phyloP scores from a whole-genome alignment of 2,113 vertebrate genomes.

The Pterocles orientalis region DNA sequence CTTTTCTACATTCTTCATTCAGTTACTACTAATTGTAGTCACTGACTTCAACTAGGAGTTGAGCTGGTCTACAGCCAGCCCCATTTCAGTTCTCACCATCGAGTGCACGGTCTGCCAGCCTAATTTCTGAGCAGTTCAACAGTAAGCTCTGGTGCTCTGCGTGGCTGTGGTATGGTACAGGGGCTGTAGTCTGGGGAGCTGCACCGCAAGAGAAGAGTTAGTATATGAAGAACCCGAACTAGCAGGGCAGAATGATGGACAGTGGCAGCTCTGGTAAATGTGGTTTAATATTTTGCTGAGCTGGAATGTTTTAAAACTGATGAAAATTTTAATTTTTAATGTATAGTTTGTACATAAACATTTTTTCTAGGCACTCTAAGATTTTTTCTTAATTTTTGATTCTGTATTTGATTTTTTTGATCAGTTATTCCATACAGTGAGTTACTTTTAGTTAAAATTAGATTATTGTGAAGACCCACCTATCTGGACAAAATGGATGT shows the following conservation, averaged over 20 bases:
- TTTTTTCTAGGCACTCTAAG: not conserved
- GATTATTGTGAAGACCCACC: not conserved
- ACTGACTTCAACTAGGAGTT: not conserved
- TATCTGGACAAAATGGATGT: not conserved
- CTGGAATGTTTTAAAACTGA: not conserved
- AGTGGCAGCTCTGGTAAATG: not conserved
- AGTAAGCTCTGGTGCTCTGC: not conserved
- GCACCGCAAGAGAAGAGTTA: not conserved
- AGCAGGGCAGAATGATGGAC: not conserved
- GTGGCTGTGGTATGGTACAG: not conserved
- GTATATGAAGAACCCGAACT: not conserved
- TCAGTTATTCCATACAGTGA: not conserved
- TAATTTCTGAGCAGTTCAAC: not conserved
- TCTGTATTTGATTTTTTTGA: not conserved
- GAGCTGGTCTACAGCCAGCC: not conserved
- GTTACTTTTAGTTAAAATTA: not conserved
- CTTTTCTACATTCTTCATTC: not conserved
- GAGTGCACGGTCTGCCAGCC: fast-evolving
- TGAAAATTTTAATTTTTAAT: not conserved
- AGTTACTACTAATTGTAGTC: not conserved
- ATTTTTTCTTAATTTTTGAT: not conserved
- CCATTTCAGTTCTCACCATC: not conserved
- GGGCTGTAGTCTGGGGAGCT: not conserved
- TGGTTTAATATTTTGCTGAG: not conserved
- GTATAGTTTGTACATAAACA: not conserved